Evolutionary conservation across 2,797 vertebrate genomes (phyloP), one percentile per base, ranked within the genome.

Genomic region (Rallus crepitans): DNA sequence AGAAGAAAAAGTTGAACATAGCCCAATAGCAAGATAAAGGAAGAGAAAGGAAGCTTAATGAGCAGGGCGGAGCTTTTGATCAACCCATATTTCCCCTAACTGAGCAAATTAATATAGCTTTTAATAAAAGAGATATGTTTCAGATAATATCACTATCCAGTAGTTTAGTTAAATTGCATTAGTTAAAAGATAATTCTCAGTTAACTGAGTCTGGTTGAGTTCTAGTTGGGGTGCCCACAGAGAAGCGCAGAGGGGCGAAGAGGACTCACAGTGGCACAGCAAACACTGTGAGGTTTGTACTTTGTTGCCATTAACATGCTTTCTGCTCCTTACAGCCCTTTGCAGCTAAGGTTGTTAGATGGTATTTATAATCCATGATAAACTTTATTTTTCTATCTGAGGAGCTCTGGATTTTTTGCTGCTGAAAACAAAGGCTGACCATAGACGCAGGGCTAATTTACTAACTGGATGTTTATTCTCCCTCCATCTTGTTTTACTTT

Each of bases 401-500:
- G 87, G 82, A 90, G 71, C 61, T 84, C 66, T 73, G 91, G 76
- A 89, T 83, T 93, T 89, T 90, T 56, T 90, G 28, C 66, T 86
- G 53, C 48, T 93, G 21, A 68, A 94, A 82, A 65, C 57, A 93
- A 91, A 91, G 60, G 31, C 20, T 33, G 66, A 59, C 64, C 45
- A 87, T 20, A 86, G 61, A 40, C 15, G 28, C 37, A 82, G 85
- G 39, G 57, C 65, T 93, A 66, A 89, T 52, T 72, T 85, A 87
- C 72, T 68, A 82, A 82, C 81, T 72, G 83, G 61, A 89, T 91
- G 27, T 85, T 86, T 87, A 39, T 95, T 92, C 82, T 84, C 80
- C 40, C 65, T 92, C 84, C 72, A 63, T 91, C 82, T 95, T 92
- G 78, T 90, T 96, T 95, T 92, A 89, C 75, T 94, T 92, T 75